These are phyloP conservation scores for Andrena chrysosceles DNA, from an alignment of 2,888 invertebrate genomes.

Conservation along the genomic window DNA sequence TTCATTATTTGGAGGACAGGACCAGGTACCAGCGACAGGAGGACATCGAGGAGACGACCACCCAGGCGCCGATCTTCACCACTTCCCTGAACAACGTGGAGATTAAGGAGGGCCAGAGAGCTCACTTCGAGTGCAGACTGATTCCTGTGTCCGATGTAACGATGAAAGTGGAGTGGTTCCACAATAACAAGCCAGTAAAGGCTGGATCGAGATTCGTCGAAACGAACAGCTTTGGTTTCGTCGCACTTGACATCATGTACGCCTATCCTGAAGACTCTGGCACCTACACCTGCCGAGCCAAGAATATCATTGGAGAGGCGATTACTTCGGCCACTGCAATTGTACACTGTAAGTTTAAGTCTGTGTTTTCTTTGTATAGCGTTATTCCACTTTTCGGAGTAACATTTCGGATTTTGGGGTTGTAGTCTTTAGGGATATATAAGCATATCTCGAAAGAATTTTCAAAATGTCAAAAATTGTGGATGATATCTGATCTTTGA, in stretches of 20 bases:
- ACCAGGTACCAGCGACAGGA: constrained; percentile 92
- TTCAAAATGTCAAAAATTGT: no score
- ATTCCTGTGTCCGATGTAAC: constrained; percentile 97
- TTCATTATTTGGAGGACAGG: constrained; percentile 95
- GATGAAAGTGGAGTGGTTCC: constrained; percentile 98
- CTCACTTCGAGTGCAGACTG: constrained; percentile 97
- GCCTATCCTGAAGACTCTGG: constrained; percentile 98
- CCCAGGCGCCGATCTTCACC: constrained; percentile 97
- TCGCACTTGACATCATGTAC: constrained; percentile 97
- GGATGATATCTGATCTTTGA: no score
- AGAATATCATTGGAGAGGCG: constrained; percentile 96
- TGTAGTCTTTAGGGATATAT: no score
- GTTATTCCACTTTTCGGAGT: no score
- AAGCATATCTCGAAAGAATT: no score
- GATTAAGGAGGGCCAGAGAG: constrained; percentile 97
- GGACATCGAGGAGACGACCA: constrained; percentile 92
- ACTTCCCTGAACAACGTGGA: constrained; percentile 96
- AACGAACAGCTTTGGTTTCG: constrained; percentile 98
- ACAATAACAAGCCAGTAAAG: constrained; percentile 95
- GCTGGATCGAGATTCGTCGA: constrained; percentile 98
- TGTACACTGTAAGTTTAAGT: constrained; percentile 89
- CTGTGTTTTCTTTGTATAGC: neutral
- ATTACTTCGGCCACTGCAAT: constrained; percentile 95
- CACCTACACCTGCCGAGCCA: constrained; percentile 96
- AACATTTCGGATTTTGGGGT: no score